Conservation (phyloP, 2,888 invertebrate species). For the Torymus aiolomorphi region DNA sequence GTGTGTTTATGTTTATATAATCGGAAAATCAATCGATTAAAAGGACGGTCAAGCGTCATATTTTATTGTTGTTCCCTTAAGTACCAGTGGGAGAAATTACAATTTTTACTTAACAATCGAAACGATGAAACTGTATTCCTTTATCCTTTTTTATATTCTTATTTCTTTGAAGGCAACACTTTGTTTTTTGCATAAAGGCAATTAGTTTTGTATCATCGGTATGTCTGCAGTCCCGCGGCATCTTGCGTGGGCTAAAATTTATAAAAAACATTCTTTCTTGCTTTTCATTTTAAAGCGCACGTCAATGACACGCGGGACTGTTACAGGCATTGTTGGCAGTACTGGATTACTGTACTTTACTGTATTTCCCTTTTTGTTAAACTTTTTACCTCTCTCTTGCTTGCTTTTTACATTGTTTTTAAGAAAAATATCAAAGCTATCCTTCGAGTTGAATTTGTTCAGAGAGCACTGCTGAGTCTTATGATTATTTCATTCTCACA, state of each 20-base stretch:
- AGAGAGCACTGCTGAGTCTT: slow-evolving; percentile 67
- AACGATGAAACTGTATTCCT: slow-evolving; percentile 63
- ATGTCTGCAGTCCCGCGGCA: slow-evolving; percentile 71
- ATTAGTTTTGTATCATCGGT: slow-evolving; percentile 75
- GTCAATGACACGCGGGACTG: slow-evolving; percentile 56
- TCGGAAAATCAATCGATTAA: slow-evolving; percentile 21
- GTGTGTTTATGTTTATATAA: slow-evolving; percentile 9
- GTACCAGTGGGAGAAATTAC: slow-evolving; percentile 72
- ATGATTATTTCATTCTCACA: slow-evolving; percentile 50
- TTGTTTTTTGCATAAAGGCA: slow-evolving; percentile 74
- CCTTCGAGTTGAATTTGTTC: slow-evolving; percentile 59
- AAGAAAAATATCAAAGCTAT: slow-evolving; percentile 60
- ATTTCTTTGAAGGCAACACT: slow-evolving; percentile 74
- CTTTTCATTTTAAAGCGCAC: slow-evolving; percentile 20
- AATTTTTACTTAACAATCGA: slow-evolving; percentile 64
- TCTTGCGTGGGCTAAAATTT: slow-evolving; percentile 49
- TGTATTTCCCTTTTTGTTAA: slow-evolving; percentile 56
- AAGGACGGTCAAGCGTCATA: slow-evolving; percentile 26
- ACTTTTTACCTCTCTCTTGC: slow-evolving; percentile 47
- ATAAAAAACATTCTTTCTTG: slow-evolving; percentile 24
- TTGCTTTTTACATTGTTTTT: slow-evolving; percentile 51
- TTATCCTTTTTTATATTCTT: slow-evolving; percentile 64
- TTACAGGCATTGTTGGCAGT: slow-evolving; percentile 75
- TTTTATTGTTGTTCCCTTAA: slow-evolving; percentile 66
- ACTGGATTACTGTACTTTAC: slow-evolving; percentile 69